These are phyloP conservation scores for Dallia pectoralis DNA, from an alignment of 2,797 vertebrate species.

Conservation along the genomic window DNA sequence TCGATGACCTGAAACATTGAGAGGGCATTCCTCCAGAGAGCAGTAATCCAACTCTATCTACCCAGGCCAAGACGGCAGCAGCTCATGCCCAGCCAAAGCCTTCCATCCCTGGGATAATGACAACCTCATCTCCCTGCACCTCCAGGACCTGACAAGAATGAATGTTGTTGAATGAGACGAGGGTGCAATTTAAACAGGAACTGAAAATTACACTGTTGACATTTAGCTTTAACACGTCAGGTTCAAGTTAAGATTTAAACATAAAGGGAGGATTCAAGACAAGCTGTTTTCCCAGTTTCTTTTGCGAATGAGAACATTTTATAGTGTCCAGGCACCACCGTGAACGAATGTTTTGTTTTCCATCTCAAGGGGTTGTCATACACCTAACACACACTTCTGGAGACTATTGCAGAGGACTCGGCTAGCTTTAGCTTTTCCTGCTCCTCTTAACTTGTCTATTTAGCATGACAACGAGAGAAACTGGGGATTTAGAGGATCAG, in stretches of 20 bases:
- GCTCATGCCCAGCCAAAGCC: neutral
- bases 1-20: neutral
- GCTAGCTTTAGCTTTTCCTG: conserved; percentile 8
- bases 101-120: neutral
- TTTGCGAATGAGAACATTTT: neutral
- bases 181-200: neutral
- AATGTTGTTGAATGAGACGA: neutral
- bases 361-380: conserved; percentile 9
- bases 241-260: neutral
- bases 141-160: neutral
- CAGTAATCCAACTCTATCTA: neutral
- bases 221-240: neutral
- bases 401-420: neutral
- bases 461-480: conserved; percentile 17
- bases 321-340: neutral
- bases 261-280: neutral
- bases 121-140: neutral
- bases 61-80: neutral
- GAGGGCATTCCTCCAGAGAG: neutral
- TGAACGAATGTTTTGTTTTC: conserved; percentile 13
- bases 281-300: neutral
- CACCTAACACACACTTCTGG: neutral
- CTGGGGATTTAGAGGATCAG: neutral
- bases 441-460: conserved; percentile 5
- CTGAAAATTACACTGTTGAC: neutral